A percentile compares a stretch with the other conserved stretches of the same genome.
These are phyloP conservation scores for Eunapius fragilis DNA, from an alignment of 37 sponge, comb jelly and placozoan genomes.

Conservation along the genomic window DNA sequence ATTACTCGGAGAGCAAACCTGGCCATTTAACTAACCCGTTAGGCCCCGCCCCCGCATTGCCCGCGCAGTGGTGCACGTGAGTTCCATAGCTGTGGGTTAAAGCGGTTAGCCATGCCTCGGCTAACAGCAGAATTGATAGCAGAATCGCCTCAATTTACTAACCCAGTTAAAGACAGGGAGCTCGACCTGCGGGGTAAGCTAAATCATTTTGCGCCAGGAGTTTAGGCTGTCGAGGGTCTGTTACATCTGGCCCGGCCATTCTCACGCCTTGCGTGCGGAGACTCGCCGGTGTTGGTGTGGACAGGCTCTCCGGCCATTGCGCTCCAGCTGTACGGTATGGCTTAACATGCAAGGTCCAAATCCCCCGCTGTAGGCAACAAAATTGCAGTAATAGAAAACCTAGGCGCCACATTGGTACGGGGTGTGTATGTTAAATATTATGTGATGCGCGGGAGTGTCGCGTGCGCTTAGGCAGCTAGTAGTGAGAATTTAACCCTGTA, in stretches of 20 bases:
- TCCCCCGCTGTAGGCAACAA: slow-evolving; percentile 82
- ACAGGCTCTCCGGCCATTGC: slow-evolving; percentile 42
- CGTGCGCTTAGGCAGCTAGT: background rate
- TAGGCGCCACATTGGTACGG: slow-evolving; percentile 94
- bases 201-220: background rate
- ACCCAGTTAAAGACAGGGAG: slow-evolving; percentile 92
- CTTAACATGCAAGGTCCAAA: slow-evolving; percentile 6
- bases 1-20: slow-evolving; percentile 4
- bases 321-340: slow-evolving; percentile 1
- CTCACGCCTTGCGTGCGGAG: slow-evolving; percentile 42
- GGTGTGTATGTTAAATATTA: background rate
- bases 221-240: slow-evolving; percentile 44
- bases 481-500: background rate
- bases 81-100: background rate
- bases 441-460: background rate
- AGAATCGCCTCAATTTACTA: slow-evolving; percentile 91
- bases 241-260: background rate
- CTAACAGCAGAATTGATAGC: slow-evolving; percentile 91
- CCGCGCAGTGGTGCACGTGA: slow-evolving; percentile 3
- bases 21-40: background rate
- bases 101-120: slow-evolving; percentile 54
- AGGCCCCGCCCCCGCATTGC: background rate
- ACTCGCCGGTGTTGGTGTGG: slow-evolving; percentile 9
- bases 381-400: slow-evolving; percentile 96
- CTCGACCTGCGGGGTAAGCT: slow-evolving; percentile 90